Evolutionary conservation across 2,113 vertebrate genomes (phyloP).

Genomic region (Typhlomys cinereus): DNA sequence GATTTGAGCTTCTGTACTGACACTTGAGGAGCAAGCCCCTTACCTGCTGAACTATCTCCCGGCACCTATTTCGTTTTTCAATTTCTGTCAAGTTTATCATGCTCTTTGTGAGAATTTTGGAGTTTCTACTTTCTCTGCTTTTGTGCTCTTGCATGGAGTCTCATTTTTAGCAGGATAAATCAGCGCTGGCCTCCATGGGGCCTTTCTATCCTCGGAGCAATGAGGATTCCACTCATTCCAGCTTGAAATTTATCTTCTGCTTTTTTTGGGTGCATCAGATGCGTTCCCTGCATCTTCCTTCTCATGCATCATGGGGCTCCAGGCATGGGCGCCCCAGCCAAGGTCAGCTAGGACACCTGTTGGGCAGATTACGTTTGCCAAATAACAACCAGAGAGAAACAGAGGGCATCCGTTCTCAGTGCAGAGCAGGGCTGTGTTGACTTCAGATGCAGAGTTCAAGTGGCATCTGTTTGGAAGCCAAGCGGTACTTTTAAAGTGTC

Average conservation of each 20-base stretch:
- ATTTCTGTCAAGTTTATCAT: accelerated
- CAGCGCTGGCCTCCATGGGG: accelerated
- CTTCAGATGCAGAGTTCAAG: background rate
- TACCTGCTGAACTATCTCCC: too few species aligned
- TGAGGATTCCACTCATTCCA: slow-evolving; percentile 9
- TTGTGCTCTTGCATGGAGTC: background rate
- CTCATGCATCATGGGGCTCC: background rate
- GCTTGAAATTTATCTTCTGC: background rate
- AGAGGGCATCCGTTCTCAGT: background rate
- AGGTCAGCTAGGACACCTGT: slow-evolving; percentile 9
- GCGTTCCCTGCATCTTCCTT: background rate
- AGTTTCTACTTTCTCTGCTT: background rate
- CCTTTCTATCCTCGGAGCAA: background rate
- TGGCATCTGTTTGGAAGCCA: background rate
- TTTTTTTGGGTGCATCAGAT: background rate
- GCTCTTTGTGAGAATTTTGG: background rate
- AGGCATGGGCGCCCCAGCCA: background rate
- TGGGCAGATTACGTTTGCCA: background rate
- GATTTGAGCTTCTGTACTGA: too few species aligned
- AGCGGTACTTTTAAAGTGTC: background rate
- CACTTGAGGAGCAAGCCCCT: too few species aligned
- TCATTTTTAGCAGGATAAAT: background rate
- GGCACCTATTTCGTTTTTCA: accelerated
- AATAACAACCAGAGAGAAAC: background rate
- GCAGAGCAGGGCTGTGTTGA: background rate